Conservation (phyloP, 2,113 vertebrate genomes). For the Alosa alosa region DNA sequence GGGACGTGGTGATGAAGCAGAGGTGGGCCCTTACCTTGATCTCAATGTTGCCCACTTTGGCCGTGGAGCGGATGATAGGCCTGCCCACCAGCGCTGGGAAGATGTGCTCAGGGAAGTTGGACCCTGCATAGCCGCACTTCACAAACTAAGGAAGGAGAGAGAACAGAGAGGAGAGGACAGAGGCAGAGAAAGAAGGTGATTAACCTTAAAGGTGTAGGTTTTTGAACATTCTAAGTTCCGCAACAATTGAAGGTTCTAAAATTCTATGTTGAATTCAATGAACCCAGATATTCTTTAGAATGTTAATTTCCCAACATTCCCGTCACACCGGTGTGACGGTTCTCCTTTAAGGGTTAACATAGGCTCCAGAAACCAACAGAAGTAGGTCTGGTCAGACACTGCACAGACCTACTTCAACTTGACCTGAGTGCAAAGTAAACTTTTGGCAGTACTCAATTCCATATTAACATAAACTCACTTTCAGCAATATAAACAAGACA, state of each 20-base stretch:
- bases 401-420: background rate
- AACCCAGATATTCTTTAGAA: no score
- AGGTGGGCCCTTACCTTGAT: slow-evolving; percentile 87
- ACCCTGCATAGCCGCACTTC: slow-evolving; percentile 97
- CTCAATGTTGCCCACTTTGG: slow-evolving; percentile 99
- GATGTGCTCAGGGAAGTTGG: slow-evolving; percentile 99
- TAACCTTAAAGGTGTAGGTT: no score
- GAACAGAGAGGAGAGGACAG: background rate
- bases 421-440: background rate
- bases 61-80: slow-evolving; percentile 97
- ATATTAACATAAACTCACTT: background rate
- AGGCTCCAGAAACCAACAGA: background rate
- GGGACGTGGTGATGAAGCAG: background rate
- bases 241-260: no score
- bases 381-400: background rate
- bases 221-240: no score
- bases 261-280: no score
- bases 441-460: background rate
- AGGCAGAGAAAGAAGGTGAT: background rate
- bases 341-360: no score
- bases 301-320: no score
- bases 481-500: background rate
- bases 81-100: slow-evolving; percentile 97
- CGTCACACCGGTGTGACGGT: no score
- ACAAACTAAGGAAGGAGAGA: slow-evolving; percentile 83